A percentile compares a stretch with the other conserved stretches of the same genome.
Conservation (phyloP, 2,797 vertebrate species). For the Craterocephalus amniculus region DNA sequence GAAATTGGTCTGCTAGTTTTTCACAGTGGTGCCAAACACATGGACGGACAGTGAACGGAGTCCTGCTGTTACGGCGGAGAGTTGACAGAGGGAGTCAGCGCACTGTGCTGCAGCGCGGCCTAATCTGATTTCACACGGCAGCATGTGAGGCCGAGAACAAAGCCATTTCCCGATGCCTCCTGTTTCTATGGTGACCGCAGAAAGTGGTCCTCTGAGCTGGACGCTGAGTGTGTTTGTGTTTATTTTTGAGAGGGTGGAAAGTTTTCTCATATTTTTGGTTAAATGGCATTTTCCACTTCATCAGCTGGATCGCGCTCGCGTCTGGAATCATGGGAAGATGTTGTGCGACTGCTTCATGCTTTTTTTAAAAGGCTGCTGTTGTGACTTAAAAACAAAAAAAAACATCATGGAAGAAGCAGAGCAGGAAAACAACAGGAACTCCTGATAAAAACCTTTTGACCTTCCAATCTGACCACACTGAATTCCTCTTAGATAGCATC, state of each 20-base stretch:
- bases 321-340: slow-evolving; percentile 10
- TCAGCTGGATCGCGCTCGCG: slow-evolving; percentile 20
- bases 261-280: slow-evolving; percentile 32
- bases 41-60: slow-evolving; percentile 48
- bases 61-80: slow-evolving; percentile 65
- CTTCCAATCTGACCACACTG: too few relatives aligned
- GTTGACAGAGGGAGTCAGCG: slow-evolving; percentile 75
- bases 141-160: slow-evolving; percentile 52
- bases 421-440: slow-evolving; percentile 11
- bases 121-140: slow-evolving; percentile 63
- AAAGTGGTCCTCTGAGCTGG: slow-evolving; percentile 29
- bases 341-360: slow-evolving; percentile 8
- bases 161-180: slow-evolving; percentile 65
- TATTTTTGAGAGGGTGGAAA: slow-evolving; percentile 17
- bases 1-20: slow-evolving; percentile 68
- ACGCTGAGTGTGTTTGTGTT: slow-evolving; percentile 1
- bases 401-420: too few relatives aligned
- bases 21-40: slow-evolving; percentile 53
- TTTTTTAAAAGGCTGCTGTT: slow-evolving; percentile 67
- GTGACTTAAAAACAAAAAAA: too few relatives aligned
- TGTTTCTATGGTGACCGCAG: slow-evolving; percentile 62
- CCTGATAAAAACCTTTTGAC: background rate
- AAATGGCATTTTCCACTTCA: slow-evolving; percentile 33
- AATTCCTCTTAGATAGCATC: too few relatives aligned
- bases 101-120: slow-evolving; percentile 41